Conservation (phyloP, 2,888 invertebrate species). For the Lasioglossum villosulum region DNA sequence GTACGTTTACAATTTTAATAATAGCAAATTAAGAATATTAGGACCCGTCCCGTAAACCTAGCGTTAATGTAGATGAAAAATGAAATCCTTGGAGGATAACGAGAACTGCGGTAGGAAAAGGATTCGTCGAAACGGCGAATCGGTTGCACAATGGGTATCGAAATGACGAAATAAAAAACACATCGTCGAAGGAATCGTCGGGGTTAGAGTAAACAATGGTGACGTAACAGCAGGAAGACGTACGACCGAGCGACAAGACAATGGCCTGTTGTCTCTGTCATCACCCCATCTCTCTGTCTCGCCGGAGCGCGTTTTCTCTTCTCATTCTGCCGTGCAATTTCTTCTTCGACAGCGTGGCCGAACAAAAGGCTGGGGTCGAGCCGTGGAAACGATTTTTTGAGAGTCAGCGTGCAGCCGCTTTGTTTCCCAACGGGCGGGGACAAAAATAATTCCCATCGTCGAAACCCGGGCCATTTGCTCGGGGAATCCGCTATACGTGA, state of each 20-base stretch:
- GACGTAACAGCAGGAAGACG: constrained; percentile 78
- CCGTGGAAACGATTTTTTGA: constrained; percentile 60
- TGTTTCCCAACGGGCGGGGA: constrained; percentile 40
- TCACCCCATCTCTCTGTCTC: constrained; percentile 43
- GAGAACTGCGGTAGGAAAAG: neutral
- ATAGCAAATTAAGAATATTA: too few species aligned
- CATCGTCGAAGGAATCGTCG: constrained; percentile 44
- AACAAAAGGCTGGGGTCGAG: constrained; percentile 65
- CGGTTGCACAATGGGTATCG: constrained; percentile 61
- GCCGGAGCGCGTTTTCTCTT: constrained; percentile 61
- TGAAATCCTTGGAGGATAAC: neutral
- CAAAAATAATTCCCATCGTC: constrained; percentile 54
- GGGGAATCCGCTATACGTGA: constrained; percentile 3
- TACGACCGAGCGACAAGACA: constrained; percentile 77
- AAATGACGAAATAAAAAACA: constrained; percentile 70
- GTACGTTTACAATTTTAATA: too few species aligned
- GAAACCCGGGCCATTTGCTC: constrained; percentile 30
- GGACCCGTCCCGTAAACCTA: too few species aligned
- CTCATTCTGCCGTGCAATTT: constrained; percentile 65
- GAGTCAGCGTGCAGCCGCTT: constrained; percentile 53
- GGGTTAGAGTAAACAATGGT: constrained; percentile 76
- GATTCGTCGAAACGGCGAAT: constrained; percentile 14
- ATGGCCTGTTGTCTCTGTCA: constrained; percentile 69
- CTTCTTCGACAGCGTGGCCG: constrained; percentile 63
- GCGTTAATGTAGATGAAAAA: too few species aligned